Percentiles rank a stretch among this genome's conserved stretches.
Evolutionary conservation across 1,140 invertebrate genomes (phyloP).

Genomic region (Penaeus japonicus): DNA sequence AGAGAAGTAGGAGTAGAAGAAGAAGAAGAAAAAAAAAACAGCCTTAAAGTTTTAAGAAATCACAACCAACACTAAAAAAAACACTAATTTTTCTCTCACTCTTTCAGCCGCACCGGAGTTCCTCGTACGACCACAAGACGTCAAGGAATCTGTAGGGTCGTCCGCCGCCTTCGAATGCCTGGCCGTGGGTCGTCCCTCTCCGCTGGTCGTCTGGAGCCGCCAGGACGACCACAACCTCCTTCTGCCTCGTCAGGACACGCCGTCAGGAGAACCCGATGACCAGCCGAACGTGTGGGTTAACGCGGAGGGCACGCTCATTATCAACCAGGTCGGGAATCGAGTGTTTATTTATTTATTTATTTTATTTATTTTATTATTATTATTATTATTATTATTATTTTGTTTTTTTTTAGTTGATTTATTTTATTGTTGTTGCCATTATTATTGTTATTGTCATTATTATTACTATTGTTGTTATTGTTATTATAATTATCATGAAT

Average conservation of each 20-base stretch:
- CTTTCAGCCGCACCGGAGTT: constrained; percentile 53
- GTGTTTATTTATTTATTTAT: neutral
- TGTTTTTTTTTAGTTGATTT: too few relatives aligned
- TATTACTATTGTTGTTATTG: too few relatives aligned
- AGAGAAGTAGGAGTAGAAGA: too few relatives aligned
- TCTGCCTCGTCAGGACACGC: constrained; percentile 50
- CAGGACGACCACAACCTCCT: constrained; percentile 76
- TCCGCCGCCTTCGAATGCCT: constrained; percentile 88
- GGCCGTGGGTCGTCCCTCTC: constrained; percentile 90
- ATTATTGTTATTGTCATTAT: too few relatives aligned
- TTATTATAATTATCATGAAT: too few relatives aligned
- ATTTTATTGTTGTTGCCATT: too few relatives aligned
- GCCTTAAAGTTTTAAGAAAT: too few relatives aligned
- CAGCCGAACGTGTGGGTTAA: constrained; percentile 57
- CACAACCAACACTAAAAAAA: too few relatives aligned
- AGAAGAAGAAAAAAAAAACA: too few relatives aligned
- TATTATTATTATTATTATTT: neutral
- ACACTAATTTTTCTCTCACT: neutral
- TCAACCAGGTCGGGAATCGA: constrained; percentile 41
- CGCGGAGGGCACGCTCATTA: constrained; percentile 55
- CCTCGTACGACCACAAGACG: constrained; percentile 57
- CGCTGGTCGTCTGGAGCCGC: constrained; percentile 87
- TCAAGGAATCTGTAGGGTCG: constrained; percentile 68
- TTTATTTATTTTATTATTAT: neutral
- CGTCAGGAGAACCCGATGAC: constrained; percentile 47